A percentile compares a stretch with the other conserved stretches of the same genome.
These are phyloP conservation scores for Drosophila setosimentum DNA, from an alignment of 2,888 invertebrate species.

Conservation along the genomic window DNA sequence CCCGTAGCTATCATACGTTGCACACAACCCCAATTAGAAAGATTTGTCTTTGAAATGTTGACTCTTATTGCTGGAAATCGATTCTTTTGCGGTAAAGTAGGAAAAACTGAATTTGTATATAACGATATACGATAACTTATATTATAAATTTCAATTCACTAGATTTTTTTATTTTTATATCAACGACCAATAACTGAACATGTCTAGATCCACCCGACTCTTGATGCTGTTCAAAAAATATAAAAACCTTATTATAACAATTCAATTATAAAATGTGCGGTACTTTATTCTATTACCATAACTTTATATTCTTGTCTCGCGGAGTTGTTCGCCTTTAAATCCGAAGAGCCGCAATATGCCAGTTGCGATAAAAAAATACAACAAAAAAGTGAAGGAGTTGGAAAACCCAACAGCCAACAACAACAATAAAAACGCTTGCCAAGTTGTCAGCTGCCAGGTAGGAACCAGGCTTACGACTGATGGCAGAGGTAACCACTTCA, in stretches of 20 bases:
- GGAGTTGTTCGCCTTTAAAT: slow-evolving; percentile 33
- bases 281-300: neutral
- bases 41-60: neutral
- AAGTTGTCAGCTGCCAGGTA: slow-evolving; percentile 81
- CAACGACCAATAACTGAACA: neutral
- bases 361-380: slow-evolving; percentile 12
- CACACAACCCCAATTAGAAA: neutral
- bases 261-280: neutral
- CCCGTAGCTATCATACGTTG: neutral
- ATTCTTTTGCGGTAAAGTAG: neutral
- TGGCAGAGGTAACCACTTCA: slow-evolving; percentile 45
- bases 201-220: neutral
- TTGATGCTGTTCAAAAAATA: no score
- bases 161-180: neutral
- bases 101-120: neutral
- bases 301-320: slow-evolving; percentile 26
- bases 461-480: slow-evolving; percentile 56
- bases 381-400: slow-evolving; percentile 4
- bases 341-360: slow-evolving; percentile 52
- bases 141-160: neutral
- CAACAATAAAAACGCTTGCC: slow-evolving; percentile 56
- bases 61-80: neutral
- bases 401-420: slow-evolving; percentile 26
- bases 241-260: neutral
- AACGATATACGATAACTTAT: neutral